Conservation (phyloP, 35 echinoderm and acorn worm species). For the Hemicentrotus pulcherrimus region DNA sequence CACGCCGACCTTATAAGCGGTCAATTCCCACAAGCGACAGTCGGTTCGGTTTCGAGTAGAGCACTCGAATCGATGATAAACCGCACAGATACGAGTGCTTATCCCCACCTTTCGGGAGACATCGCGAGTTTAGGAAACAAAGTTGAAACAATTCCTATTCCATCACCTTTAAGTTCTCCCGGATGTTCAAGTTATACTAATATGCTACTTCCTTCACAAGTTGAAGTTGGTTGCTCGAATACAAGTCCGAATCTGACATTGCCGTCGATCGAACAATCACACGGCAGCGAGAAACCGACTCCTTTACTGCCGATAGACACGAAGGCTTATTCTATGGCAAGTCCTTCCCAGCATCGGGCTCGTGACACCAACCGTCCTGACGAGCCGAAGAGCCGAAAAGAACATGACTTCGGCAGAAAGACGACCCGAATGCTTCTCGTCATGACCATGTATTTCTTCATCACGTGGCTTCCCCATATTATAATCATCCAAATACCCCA, state of each 20-base stretch:
- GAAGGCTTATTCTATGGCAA: neutral
- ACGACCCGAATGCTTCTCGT: constrained; percentile 15
- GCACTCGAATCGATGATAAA: neutral
- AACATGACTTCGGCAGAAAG: neutral
- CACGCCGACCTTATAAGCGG: constrained; percentile 15
- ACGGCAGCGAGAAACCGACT: neutral
- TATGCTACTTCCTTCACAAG: neutral
- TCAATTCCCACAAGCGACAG: neutral
- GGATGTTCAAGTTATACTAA: neutral
- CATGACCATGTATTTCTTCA: constrained; percentile 22
- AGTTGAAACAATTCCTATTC: neutral
- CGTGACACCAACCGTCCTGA: neutral
- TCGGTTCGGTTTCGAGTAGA: neutral
- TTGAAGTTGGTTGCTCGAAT: neutral
- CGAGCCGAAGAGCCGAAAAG: neutral
- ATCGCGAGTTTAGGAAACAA: neutral
- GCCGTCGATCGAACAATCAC: neutral
- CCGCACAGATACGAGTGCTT: neutral
- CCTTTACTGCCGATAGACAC: neutral
- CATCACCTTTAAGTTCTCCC: neutral
- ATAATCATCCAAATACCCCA: neutral
- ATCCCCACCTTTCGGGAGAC: neutral
- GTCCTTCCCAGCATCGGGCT: neutral
- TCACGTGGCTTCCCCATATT: neutral
- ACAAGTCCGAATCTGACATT: neutral